Conservation (phyloP, 1,140 invertebrate genomes). For the Dysdera silvatica region DNA sequence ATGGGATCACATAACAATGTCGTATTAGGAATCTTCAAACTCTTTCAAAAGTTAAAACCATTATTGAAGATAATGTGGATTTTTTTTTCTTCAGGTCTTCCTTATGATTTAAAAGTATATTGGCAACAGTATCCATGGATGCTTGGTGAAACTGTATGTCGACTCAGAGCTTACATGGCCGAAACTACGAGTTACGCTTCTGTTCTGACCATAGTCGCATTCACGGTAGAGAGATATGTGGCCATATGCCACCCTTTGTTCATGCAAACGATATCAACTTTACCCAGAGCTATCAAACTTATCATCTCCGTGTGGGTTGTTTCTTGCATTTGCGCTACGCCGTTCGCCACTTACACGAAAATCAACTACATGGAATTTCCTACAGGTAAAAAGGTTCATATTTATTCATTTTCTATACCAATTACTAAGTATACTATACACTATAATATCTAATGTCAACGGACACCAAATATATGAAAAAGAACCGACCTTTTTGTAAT, state of each 20-base stretch:
- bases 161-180: slow-evolving; percentile 42
- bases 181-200: slow-evolving; percentile 50
- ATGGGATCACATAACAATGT: too few relatives aligned
- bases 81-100: slow-evolving; percentile 37
- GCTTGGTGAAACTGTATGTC: slow-evolving; percentile 45
- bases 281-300: slow-evolving; percentile 66
- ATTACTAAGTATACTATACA: too few relatives aligned
- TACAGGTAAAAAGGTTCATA: neutral
- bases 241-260: slow-evolving; percentile 86
- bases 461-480: too few relatives aligned
- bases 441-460: too few relatives aligned
- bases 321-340: slow-evolving; percentile 63
- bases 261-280: slow-evolving; percentile 61
- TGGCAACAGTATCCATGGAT: slow-evolving; percentile 47
- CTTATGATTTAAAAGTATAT: slow-evolving; percentile 45
- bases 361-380: slow-evolving; percentile 29
- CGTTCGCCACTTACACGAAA: slow-evolving; percentile 53
- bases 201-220: slow-evolving; percentile 74
- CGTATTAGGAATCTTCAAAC: too few relatives aligned
- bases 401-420: neutral
- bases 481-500: too few relatives aligned
- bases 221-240: slow-evolving; percentile 57
- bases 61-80: too few relatives aligned
- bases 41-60: too few relatives aligned
- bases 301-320: slow-evolving; percentile 69